phyloP scores from a whole-genome alignment of 2,888 invertebrate species.

The Lymantria monacha region DNA sequence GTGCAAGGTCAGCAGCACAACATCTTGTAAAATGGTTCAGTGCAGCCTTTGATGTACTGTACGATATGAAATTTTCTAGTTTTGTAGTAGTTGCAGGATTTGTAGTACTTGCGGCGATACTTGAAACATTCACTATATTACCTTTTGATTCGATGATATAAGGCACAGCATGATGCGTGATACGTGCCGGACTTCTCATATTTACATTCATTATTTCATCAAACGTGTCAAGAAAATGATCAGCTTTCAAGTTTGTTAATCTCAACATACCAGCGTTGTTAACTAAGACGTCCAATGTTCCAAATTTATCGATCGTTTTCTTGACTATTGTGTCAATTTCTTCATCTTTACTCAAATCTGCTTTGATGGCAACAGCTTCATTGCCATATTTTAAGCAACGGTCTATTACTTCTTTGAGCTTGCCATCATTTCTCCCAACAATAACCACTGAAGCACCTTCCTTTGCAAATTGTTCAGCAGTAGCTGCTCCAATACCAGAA shows the following conservation, averaged over 20 bases:
- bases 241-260: constrained; percentile 17
- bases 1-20: constrained; percentile 84
- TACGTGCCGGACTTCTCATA: constrained; percentile 27
- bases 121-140: constrained; percentile 42
- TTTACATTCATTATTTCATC: constrained; percentile 38
- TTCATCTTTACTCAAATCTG: constrained; percentile 37
- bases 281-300: constrained; percentile 43
- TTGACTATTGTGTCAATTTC: constrained; percentile 28
- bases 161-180: constrained; percentile 34
- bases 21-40: constrained; percentile 88
- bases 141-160: constrained; percentile 39
- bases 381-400: constrained; percentile 24
- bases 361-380: constrained; percentile 30
- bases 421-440: constrained; percentile 37
- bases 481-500: constrained; percentile 41
- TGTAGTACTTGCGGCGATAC: constrained; percentile 12
- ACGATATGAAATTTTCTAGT: constrained; percentile 42
- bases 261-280: constrained; percentile 42
- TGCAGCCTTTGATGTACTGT: constrained; percentile 87
- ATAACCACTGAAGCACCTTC: constrained; percentile 38
- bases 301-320: constrained; percentile 33
- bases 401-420: constrained; percentile 28
- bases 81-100: background rate
- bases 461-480: constrained; percentile 34
- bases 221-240: constrained; percentile 23